phyloP scores from a whole-genome alignment of 2,888 invertebrate genomes.

The Netelia virgata region DNA sequence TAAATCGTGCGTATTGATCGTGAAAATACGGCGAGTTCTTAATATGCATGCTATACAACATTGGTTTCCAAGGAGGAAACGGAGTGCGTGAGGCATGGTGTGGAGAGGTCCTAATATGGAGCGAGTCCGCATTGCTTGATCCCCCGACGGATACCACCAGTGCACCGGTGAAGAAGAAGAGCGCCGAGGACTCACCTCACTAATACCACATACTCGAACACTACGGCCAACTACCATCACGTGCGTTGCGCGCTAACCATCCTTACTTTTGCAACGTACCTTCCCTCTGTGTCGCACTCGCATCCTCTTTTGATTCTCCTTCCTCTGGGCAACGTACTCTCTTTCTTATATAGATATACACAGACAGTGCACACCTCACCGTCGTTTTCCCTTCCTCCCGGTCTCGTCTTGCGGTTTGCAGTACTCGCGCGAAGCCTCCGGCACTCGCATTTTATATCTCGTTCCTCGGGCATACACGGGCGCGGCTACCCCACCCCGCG shows the following conservation, averaged over 20 bases:
- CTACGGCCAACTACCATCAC: slow-evolving; percentile 65
- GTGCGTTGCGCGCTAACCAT: slow-evolving; percentile 66
- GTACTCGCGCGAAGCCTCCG: slow-evolving; percentile 58
- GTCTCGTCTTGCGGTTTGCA: slow-evolving; percentile 48
- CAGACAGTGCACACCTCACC: background rate
- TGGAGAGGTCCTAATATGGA: slow-evolving; percentile 80
- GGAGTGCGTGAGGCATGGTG: slow-evolving; percentile 72
- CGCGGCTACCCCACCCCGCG: slow-evolving; percentile 54
- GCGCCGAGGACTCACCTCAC: slow-evolving; percentile 51
- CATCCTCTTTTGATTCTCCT: slow-evolving; percentile 32
- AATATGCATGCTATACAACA: slow-evolving; percentile 75
- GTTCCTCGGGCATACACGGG: slow-evolving; percentile 41
- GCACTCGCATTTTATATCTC: slow-evolving; percentile 64
- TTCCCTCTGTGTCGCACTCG: slow-evolving; percentile 39
- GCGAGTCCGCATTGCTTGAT: slow-evolving; percentile 81
- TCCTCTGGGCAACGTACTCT: slow-evolving; percentile 57
- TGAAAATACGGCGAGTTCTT: slow-evolving; percentile 62
- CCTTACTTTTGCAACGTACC: slow-evolving; percentile 59
- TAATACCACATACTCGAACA: slow-evolving; percentile 43
- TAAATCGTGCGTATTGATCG: slow-evolving; percentile 43
- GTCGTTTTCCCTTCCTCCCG: slow-evolving; percentile 39
- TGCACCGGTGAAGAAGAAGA: slow-evolving; percentile 50
- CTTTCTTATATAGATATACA: slow-evolving; percentile 28
- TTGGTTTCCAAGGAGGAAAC: slow-evolving; percentile 74
- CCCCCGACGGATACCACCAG: slow-evolving; percentile 72